A percentile compares a stretch with the other conserved stretches of the same genome.
Conservation (phyloP, 2,797 vertebrate genomes). For the Anguilla megastoma region DNA sequence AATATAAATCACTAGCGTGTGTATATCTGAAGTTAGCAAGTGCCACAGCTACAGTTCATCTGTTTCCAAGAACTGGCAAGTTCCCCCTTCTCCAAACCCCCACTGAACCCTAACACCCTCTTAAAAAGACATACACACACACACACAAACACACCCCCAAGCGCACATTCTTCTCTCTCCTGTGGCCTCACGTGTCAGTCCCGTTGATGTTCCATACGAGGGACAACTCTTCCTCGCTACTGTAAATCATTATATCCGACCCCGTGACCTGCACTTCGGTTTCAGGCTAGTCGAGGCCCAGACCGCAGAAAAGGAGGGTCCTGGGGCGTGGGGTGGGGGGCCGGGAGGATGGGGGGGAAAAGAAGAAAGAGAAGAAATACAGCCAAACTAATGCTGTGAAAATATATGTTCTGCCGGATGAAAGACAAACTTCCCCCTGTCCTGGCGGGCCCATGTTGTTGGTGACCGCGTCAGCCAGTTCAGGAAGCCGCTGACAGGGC, state of each 20-base stretch:
- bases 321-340: constrained; percentile 29
- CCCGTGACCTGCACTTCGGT: constrained; percentile 26
- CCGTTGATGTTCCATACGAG: constrained; percentile 55
- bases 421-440: constrained; percentile 57
- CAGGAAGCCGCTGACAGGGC: constrained; percentile 40
- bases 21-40: constrained; percentile 65
- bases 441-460: constrained; percentile 44
- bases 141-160: constrained; percentile 3
- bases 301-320: constrained; percentile 37
- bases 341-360: not conserved
- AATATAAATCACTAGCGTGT: constrained; percentile 63
- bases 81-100: constrained; percentile 52
- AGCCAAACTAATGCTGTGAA: constrained; percentile 41
- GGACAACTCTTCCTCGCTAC: constrained; percentile 44
- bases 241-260: constrained; percentile 54
- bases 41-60: constrained; percentile 40
- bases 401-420: constrained; percentile 49
- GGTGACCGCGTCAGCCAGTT: constrained; percentile 44
- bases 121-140: constrained; percentile 2
- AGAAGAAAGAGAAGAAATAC: not conserved
- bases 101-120: constrained; percentile 46
- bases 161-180: constrained; percentile 38
- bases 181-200: constrained; percentile 44
- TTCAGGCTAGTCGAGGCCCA: not conserved
- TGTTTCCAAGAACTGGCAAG: constrained; percentile 61